A percentile compares a stretch with the other conserved stretches of the same genome.
Conservation (phyloP, 37 sponge, comb jelly and placozoan species). For the Ephydatia muelleri region DNA sequence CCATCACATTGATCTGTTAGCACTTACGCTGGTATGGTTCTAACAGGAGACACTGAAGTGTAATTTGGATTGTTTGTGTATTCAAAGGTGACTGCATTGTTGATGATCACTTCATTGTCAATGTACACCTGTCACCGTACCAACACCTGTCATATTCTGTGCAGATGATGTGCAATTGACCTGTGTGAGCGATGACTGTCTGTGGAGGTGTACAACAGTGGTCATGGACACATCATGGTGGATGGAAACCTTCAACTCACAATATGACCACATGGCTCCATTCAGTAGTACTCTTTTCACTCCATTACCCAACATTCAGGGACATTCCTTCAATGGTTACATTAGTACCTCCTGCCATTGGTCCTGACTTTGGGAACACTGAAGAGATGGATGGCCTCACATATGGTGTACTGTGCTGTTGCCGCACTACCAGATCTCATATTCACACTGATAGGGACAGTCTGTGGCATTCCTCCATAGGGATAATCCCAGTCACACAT, state of each 20-base stretch:
- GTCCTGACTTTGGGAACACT: conserved; percentile 72
- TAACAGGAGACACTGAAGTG: conserved; percentile 20
- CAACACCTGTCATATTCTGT: not conserved
- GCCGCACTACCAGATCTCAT: not conserved
- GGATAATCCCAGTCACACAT: conserved; percentile 25
- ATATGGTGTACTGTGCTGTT: not conserved
- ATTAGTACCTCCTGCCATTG: conserved; percentile 69
- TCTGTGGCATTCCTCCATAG: not conserved
- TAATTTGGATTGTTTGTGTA: conserved; percentile 44
- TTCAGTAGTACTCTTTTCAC: conserved; percentile 30
- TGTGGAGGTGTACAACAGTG: not conserved
- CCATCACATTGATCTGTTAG: not conserved
- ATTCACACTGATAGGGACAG: not conserved
- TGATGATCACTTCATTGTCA: conserved; percentile 8
- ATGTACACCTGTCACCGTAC: conserved; percentile 18
- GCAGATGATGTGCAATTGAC: conserved; percentile 20
- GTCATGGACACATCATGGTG: not conserved
- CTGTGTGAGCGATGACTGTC: not conserved
- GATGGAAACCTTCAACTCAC: conserved; percentile 15
- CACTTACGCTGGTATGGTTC: conserved; percentile 49
- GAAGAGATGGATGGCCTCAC: conserved; percentile 24
- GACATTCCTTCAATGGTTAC: conserved; percentile 55
- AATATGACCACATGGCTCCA: conserved; percentile 3
- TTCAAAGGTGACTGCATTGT: conserved; percentile 23
- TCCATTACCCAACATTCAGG: conserved; percentile 64